Base-by-base conservation (phyloP, 2,113 vertebrate species). In the Rhinopomastus cyanomelas region DNA sequence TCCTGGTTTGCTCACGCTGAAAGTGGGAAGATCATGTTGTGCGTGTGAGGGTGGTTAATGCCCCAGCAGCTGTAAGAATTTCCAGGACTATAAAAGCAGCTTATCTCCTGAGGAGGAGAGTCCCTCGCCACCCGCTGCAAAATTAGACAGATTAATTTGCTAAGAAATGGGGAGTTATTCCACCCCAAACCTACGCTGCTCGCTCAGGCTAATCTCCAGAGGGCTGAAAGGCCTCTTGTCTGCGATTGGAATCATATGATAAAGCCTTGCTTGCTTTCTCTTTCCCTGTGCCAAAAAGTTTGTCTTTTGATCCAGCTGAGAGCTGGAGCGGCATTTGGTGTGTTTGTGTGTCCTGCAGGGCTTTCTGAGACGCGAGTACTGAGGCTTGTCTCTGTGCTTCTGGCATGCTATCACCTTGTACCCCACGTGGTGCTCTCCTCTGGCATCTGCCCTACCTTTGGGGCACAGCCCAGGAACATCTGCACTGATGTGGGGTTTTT, bases 191-290 rank as follows among this genome's bases (percentile, higher is more conserved):
- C 39, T 85, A 68, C 0, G 0, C 82, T 89, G 88, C 68, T 92
- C 56, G 27, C 59, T 93, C 78, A 75, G 60, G 85, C 75, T 96
- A 91, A 93, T 95, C 91, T 89, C 93, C 86, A 81, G 62, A 90
- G 66, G 71, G 51, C 88, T 95, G 93, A 96, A 95, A 95, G 83
- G 88, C 94, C 86, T 78, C 93, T 91, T 87, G 89, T 91, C 93
- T 92, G 32, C 88, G 91, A 95, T 95, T 94, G 90, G 88, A 95
- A 96, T 96, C 94, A 96, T 95, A 95, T 91, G 95, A 96, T 95
- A 89, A 94, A 94, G 88, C 62, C 92, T 84, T 79, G 59, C 81
- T 90, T 89, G 67, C 92, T 88, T 88, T 92, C 94, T 95, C 77
- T 92, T 94, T 85, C 76, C 88, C 73, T 90, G 90, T 94, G 94